Percentiles rank a stretch among this genome's conserved stretches.
phyloP scores from a whole-genome alignment of 2,797 vertebrate genomes.

The Tachyglossus aculeatus region DNA sequence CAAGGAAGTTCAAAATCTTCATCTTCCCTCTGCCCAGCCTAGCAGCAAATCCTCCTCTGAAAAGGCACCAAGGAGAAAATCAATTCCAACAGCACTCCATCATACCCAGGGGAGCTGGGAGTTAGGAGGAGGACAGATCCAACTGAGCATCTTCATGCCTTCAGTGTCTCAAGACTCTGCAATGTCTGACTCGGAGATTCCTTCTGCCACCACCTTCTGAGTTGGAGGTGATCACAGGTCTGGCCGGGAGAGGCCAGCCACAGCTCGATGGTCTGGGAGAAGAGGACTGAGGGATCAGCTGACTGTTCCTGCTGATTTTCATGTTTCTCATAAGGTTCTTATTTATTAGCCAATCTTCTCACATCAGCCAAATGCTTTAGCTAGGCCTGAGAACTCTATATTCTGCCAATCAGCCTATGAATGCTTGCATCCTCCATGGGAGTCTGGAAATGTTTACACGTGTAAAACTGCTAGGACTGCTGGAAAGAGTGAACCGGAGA shows the following conservation, averaged over 20 bases:
- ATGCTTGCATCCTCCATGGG: not conserved
- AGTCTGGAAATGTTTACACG: not conserved
- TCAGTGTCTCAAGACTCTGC: no score
- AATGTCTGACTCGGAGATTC: not conserved
- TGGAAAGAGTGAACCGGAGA: not conserved
- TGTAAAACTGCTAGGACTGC: not conserved
- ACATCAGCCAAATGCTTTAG: slow-evolving; percentile 1
- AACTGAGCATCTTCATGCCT: no score
- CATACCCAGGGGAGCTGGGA: not conserved
- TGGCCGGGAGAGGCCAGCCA: not conserved
- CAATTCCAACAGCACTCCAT: not conserved
- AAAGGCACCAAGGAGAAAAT: no score
- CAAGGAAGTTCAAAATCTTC: no score
- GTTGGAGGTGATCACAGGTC: not conserved
- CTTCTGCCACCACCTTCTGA: not conserved
- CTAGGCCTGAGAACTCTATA: not conserved
- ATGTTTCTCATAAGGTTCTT: not conserved
- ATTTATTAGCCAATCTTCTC: slow-evolving; percentile 6
- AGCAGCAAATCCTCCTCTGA: no score
- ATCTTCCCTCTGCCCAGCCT: no score
- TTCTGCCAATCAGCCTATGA: slow-evolving; percentile 2
- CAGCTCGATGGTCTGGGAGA: not conserved
- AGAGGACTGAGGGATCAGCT: not conserved
- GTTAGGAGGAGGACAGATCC: no score
- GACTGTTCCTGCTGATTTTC: not conserved